Conservation (phyloP, 2,888 invertebrate species). For the Drosophila nigritarsus region DNA sequence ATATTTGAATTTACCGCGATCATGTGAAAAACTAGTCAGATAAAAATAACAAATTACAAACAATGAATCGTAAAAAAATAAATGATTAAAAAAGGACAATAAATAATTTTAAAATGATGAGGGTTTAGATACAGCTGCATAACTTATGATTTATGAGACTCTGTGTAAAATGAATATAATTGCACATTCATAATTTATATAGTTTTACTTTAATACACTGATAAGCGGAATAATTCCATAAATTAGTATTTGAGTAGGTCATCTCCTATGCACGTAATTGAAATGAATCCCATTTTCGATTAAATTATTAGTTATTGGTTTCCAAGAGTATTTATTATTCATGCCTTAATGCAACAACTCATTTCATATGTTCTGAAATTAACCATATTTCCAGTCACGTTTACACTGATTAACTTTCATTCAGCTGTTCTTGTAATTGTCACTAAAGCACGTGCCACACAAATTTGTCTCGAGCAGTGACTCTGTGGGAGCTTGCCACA, state of each 20-base stretch:
- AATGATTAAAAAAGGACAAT: neutral
- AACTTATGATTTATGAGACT: neutral
- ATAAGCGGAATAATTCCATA: neutral
- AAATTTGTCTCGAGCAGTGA: constrained; percentile 33
- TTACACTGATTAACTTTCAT: constrained; percentile 1
- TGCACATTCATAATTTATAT: neutral
- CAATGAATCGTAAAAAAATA: neutral
- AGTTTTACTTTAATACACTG: neutral
- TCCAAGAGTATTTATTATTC: neutral
- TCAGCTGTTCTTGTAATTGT: constrained; percentile 17
- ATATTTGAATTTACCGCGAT: constrained; percentile 13
- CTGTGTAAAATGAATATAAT: neutral
- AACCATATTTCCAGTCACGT: constrained; percentile 22
- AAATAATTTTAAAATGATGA: constrained; percentile 6
- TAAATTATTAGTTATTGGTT: neutral
- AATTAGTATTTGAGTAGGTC: neutral
- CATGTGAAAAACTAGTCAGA: neutral
- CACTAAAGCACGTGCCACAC: constrained; percentile 30
- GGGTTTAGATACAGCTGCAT: neutral
- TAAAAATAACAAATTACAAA: constrained; percentile 7
- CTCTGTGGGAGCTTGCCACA: constrained; percentile 25
- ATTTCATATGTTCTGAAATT: neutral
- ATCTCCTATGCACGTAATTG: neutral
- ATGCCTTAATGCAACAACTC: neutral
- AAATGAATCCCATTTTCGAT: neutral